phyloP scores from a whole-genome alignment of 2,797 vertebrate genomes.

The Salmo trutta region DNA sequence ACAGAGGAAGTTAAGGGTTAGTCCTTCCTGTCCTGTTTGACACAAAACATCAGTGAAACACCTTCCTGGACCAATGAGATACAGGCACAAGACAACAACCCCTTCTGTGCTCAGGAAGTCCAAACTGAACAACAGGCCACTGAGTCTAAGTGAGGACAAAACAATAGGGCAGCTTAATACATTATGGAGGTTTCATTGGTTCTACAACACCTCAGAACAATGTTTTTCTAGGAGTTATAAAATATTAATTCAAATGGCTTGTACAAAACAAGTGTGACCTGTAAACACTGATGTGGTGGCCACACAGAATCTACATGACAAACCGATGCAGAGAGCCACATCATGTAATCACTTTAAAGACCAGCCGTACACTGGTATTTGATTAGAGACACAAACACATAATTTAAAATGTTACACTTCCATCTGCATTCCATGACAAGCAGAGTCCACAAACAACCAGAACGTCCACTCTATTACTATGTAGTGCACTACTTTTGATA shows the following conservation, averaged over 20 bases:
- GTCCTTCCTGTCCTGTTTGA: neutral
- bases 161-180: conserved; percentile 41
- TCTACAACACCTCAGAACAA: neutral
- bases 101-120: neutral
- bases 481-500: too few relatives aligned
- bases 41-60: conserved; percentile 1
- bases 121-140: neutral
- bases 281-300: neutral
- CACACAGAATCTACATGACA: neutral
- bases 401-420: neutral
- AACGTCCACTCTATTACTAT: too few relatives aligned
- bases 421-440: conserved; percentile 8
- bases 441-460: neutral
- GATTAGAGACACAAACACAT: conserved; percentile 12
- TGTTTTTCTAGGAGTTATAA: neutral
- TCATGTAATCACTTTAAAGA: neutral
- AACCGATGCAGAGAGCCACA: neutral
- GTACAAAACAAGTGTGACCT: neutral
- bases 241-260: neutral
- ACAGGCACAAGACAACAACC: neutral
- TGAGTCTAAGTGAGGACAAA: conserved; percentile 20
- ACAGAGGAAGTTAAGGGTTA: neutral
- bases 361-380: neutral
- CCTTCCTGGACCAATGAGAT: conserved; percentile 7
- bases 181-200: neutral